Base-by-base conservation (phyloP, 2,888 invertebrate species). In the Netelia inedita region DNA sequence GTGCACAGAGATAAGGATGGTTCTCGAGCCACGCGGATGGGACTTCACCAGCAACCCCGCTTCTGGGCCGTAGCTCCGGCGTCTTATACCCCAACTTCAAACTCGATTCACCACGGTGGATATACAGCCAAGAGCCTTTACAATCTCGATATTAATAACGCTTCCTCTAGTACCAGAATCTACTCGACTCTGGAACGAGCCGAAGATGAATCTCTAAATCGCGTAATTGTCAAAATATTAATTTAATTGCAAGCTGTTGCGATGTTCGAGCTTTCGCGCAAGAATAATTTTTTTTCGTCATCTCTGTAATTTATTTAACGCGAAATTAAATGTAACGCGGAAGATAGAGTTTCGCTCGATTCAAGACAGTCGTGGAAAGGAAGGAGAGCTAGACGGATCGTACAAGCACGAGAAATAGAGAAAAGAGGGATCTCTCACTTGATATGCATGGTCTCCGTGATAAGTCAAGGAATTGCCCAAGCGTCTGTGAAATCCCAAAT, bases 1-100 rank as follows among this genome's bases (percentile, higher is more conserved):
- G 92, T 92, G 92, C 93, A 92, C 92, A 90, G 89, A 93, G 93
- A 93, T 93, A 93, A 93, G 92, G 88, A 79, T 16, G 61, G 61
- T 82, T 57, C 75, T 72, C 43, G 79, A 41, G 10, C 55, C 72
- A 87, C 89, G 88, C 89, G 79, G 68, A 66, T 76, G 61, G 57
- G 68, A 57, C 74, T 57, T 71, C 57, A 43, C 23, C 35, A 66
- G 23, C 69, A 57, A 50, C 43, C 41, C 61, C 66, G 35, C 79
- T 61, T 50, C 65, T 41, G 28, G 8, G 66, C 46, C 88, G 89
- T 90, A 90, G 46, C 9, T 10, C 6, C 35, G 28, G 90, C 92
- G 91, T 92, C 93, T 93, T 92, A 92, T 88, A 89, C 55, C 61
- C 90, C 88, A 89, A 89, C 89, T 90, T 90, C 89, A 89, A 88